Evolutionary conservation across 2,797 vertebrate species (phyloP), one percentile per base, ranked within the genome.

Genomic region (Neopelma chrysocephalum): DNA sequence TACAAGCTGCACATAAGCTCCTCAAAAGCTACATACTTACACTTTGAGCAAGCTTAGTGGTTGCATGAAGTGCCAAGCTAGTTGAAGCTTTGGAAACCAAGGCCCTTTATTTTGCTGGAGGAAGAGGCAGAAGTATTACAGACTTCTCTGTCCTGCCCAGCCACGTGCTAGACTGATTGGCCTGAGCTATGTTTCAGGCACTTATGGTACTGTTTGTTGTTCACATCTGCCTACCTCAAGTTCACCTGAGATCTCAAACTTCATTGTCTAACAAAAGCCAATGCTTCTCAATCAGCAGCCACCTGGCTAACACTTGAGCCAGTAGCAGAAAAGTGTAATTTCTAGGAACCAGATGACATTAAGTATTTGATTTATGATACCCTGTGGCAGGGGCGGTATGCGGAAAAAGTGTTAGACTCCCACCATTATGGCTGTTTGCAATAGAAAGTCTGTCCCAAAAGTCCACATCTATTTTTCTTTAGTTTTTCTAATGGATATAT

Each of bases 121-220:
- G 42, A 84, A 86, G 36, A 66, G 18, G 60, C 18, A 77, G 66
- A 57, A 86, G 19, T 2, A 5, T 38, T n/a, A 50, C 20, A 48
- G 38, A 51, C 25, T 48, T 34, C 34, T 75, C 61, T 66, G 32
- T 34, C 12, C 29, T 82, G 76, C 29, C 38, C 48, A 81, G 64
- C 5, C 27, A 32, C 23, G 9, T 15, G 29, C 34, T 32, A 19
- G 19, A 61, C 31, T 0, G 0, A 36, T 0, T 2, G 11, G 10
- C 21, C 32, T 4, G 9, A 65, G 47, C 26, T 45, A n/a, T 0
- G 0, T 2, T 47, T 51, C 36, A 54, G 47, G 27, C 22, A 32
- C 31, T 14, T 54, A 25, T 1, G 14, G 12, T 31, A 34, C 20
- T n/a, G 11, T 8, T 73, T 40, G 11, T 2, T 85, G 56, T 40